Percentiles rank a stretch among this genome's conserved stretches.
phyloP scores from a whole-genome alignment of 2,113 vertebrate species.

The Cynopterus brachyotis region DNA sequence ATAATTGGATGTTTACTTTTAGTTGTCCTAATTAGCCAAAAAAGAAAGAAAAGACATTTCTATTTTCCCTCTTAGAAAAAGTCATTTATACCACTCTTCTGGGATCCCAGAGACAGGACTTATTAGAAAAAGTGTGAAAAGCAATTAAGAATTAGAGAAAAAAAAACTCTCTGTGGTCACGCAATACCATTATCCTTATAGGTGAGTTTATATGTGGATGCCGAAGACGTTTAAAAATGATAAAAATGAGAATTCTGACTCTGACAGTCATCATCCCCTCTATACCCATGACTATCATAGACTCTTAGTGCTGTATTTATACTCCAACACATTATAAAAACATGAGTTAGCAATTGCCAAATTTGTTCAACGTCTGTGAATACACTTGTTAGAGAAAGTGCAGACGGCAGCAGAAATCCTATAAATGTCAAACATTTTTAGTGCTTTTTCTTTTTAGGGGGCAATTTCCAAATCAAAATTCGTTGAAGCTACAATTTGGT shows the following conservation, averaged over 20 bases:
- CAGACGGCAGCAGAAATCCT: conserved; percentile 41
- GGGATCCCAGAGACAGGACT: not conserved
- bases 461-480: conserved; percentile 54
- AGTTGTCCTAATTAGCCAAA: conserved; percentile 11
- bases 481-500: conserved; percentile 6
- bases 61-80: not conserved
- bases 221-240: not conserved
- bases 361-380: not conserved
- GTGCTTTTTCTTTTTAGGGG: conserved; percentile 31
- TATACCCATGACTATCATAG: not conserved
- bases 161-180: not conserved
- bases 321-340: not conserved
- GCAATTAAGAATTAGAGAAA: not conserved
- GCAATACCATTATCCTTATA: not conserved
- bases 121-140: not conserved
- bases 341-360: conserved; percentile 28
- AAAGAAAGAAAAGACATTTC: not conserved
- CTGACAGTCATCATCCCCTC: not conserved
- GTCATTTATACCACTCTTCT: not conserved
- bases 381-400: conserved; percentile 40
- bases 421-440: conserved; percentile 60
- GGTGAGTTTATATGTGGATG: not conserved
- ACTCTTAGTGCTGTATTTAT: not conserved
- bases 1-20: conserved; percentile 28
- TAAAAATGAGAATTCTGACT: not conserved